Percentiles rank a stretch among this genome's conserved stretches.
Conservation (phyloP, 2,113 vertebrate genomes). For the Misgurnus anguillicaudatus region DNA sequence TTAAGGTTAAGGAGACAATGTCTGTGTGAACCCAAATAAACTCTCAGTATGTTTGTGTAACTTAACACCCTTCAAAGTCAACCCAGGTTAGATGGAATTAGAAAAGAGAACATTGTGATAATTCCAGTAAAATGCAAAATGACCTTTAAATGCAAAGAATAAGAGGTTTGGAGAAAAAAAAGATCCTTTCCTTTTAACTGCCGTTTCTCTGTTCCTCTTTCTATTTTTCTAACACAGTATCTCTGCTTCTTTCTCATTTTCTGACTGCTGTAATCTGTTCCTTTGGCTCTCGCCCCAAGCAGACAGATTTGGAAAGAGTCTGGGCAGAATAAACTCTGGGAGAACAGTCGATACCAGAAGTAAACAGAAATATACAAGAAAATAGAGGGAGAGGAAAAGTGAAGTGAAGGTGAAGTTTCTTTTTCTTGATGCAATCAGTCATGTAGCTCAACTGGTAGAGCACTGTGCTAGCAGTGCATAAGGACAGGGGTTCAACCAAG, state of each 20-base stretch:
- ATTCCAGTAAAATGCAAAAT: constrained; percentile 26
- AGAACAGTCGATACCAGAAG: constrained; percentile 27
- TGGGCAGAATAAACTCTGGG: constrained; percentile 53
- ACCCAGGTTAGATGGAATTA: background rate
- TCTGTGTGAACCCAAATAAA: background rate
- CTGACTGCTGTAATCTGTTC: constrained; percentile 54
- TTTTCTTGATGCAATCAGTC: too few relatives aligned
- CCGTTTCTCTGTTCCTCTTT: background rate
- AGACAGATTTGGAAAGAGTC: constrained; percentile 69
- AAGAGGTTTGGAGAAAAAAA: background rate
- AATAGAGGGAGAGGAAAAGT: background rate
- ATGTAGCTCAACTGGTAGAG: too few relatives aligned
- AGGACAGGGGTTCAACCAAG: too few relatives aligned
- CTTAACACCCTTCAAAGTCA: background rate
- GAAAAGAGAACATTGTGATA: background rate
- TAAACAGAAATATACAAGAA: background rate
- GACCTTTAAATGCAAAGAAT: background rate
- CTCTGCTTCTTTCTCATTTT: constrained; percentile 9
- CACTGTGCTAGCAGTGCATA: too few relatives aligned
- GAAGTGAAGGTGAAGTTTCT: background rate
- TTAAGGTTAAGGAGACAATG: background rate
- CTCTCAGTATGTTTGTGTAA: constrained; percentile 22
- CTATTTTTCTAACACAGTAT: constrained; percentile 5
- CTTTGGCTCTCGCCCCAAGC: constrained; percentile 62
- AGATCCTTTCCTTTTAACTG: background rate